phyloP scores from a whole-genome alignment of 1,140 invertebrate genomes.

The Saxidomus purpurata region DNA sequence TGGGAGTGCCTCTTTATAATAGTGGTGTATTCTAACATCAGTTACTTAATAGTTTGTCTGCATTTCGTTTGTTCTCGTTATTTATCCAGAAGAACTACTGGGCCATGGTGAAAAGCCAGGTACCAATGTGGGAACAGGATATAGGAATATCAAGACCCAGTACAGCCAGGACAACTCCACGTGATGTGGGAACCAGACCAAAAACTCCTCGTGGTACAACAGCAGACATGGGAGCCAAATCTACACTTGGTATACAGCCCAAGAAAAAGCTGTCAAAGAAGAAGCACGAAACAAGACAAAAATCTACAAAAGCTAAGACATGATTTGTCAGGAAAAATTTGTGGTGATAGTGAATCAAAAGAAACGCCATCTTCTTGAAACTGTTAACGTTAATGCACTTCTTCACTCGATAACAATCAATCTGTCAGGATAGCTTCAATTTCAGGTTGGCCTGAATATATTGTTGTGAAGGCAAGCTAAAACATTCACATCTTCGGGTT shows the following conservation, averaged over 20 bases:
- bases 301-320: background rate
- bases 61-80: background rate
- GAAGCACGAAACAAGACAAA: constrained; percentile 7
- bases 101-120: constrained; percentile 65
- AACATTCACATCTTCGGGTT: no score
- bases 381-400: no score
- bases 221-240: background rate
- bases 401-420: no score
- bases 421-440: no score
- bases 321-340: no score
- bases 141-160: constrained; percentile 28
- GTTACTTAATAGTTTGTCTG: no score
- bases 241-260: background rate
- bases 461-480: no score
- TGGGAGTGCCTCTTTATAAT: no score
- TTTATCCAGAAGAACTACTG: constrained; percentile 66
- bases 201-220: background rate
- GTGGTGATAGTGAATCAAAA: no score
- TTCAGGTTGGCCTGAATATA: no score
- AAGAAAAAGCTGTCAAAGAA: constrained; percentile 17
- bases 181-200: background rate
- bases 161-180: background rate
- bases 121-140: constrained; percentile 66
- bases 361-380: no score
- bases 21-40: no score